Conservation (phyloP, 1,140 invertebrate species). For the Aphis craccivora region DNA sequence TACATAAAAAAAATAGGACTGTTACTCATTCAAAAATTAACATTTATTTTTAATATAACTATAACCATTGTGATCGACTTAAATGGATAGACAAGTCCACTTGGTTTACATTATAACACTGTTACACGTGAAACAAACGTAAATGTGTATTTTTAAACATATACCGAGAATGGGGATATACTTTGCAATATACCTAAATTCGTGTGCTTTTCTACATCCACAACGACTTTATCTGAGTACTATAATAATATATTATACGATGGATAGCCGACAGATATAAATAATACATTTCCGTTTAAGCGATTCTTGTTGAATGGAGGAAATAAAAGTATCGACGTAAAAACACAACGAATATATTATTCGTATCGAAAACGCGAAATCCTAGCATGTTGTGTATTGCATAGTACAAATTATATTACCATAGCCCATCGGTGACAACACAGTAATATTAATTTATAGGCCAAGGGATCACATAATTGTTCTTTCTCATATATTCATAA, state of each 20-base stretch:
- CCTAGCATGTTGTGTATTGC: background rate
- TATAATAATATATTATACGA: constrained; percentile 6
- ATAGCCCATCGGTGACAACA: too few species aligned
- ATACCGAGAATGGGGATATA: background rate
- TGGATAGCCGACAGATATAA: background rate
- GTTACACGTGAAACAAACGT: background rate
- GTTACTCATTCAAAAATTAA: too few species aligned
- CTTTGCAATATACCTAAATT: background rate
- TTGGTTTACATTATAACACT: background rate
- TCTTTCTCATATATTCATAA: background rate
- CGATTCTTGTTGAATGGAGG: background rate
- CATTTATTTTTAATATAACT: too few species aligned
- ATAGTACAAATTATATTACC: background rate
- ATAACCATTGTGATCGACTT: background rate
- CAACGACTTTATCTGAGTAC: background rate
- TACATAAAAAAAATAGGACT: too few species aligned
- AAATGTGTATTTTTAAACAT: background rate
- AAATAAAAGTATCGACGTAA: background rate
- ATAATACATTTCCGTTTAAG: constrained; percentile 11
- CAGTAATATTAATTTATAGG: background rate
- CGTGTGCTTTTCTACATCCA: background rate
- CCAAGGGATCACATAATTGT: background rate
- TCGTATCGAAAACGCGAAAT: background rate
- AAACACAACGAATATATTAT: background rate
- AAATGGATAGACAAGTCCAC: background rate